A percentile compares a stretch with the other conserved stretches of the same genome.
These are phyloP conservation scores for Pseudopodoces humilis DNA, from an alignment of 2,113 vertebrate genomes.

Conservation along the genomic window DNA sequence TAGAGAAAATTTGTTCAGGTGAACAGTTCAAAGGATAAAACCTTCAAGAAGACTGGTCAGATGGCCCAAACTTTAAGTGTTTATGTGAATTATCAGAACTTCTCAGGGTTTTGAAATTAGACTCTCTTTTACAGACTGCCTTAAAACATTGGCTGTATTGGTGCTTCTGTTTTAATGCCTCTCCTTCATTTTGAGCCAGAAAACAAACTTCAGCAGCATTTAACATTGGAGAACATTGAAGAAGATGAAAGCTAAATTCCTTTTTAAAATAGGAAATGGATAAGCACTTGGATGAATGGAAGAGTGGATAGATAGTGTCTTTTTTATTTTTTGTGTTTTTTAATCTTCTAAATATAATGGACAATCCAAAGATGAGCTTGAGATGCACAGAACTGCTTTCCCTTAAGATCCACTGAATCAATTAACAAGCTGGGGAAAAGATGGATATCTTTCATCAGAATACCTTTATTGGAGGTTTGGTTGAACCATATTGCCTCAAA, in stretches of 20 bases:
- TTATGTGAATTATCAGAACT: background rate
- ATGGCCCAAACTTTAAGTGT: background rate
- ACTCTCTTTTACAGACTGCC: background rate
- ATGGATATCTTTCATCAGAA: background rate
- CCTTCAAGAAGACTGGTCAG: background rate
- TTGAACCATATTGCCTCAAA: background rate
- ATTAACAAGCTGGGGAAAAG: background rate
- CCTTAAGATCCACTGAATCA: slow-evolving; percentile 6
- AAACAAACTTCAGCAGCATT: background rate
- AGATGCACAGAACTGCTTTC: background rate
- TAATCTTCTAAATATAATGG: background rate
- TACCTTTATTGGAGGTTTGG: background rate
- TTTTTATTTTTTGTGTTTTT: background rate
- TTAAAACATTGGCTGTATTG: background rate
- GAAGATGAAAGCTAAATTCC: background rate
- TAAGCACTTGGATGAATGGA: background rate
- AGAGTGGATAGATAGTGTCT: background rate
- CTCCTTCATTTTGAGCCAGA: background rate
- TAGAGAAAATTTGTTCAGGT: background rate
- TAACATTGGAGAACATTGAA: background rate
- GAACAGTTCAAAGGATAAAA: background rate
- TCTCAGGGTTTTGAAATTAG: background rate
- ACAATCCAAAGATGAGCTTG: background rate
- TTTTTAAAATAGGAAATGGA: background rate
- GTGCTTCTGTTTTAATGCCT: background rate